A percentile compares a stretch with the other conserved stretches of the same genome.
These are phyloP conservation scores for Lasius fuliginosus DNA, from an alignment of 2,888 invertebrate genomes.

Conservation along the genomic window DNA sequence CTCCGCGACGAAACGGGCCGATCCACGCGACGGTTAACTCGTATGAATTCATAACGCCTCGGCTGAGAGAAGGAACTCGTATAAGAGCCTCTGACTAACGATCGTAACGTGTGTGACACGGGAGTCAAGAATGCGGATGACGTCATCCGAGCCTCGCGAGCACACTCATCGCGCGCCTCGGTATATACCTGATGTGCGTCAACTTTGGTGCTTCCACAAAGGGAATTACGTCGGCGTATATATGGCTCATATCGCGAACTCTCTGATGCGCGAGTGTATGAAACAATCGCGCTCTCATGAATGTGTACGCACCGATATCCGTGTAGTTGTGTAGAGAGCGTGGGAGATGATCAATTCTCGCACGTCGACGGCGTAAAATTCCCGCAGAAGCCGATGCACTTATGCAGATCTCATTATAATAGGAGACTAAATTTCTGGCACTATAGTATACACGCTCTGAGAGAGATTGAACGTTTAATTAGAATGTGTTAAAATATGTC, in stretches of 20 bases:
- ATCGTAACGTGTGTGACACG: slow-evolving; percentile 71
- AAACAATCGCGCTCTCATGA: slow-evolving; percentile 9
- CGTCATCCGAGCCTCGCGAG: slow-evolving; percentile 63
- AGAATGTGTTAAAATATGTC: background rate
- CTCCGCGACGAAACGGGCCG: slow-evolving; percentile 12
- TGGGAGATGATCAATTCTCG: slow-evolving; percentile 42
- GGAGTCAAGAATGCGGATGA: slow-evolving; percentile 72
- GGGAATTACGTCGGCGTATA: slow-evolving; percentile 18
- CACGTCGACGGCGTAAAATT: slow-evolving; percentile 23
- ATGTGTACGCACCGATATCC: background rate
- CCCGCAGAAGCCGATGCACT: slow-evolving; percentile 4
- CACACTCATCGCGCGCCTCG: slow-evolving; percentile 36
- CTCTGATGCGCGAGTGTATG: background rate
- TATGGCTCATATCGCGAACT: background rate
- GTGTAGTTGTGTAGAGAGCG: background rate
- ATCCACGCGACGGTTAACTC: slow-evolving; percentile 9
- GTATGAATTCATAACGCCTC: slow-evolving; percentile 60
- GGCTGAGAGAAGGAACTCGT: slow-evolving; percentile 67
- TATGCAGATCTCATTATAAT: slow-evolving; percentile 28
- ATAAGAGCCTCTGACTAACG: slow-evolving; percentile 69
- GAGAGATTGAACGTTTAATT: background rate
- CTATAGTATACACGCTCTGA: background rate
- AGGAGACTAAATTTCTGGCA: background rate
- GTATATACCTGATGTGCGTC: slow-evolving; percentile 56
- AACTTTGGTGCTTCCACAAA: slow-evolving; percentile 55